phyloP scores from a whole-genome alignment of 2,113 vertebrate genomes.

The Rhombomys opimus region DNA sequence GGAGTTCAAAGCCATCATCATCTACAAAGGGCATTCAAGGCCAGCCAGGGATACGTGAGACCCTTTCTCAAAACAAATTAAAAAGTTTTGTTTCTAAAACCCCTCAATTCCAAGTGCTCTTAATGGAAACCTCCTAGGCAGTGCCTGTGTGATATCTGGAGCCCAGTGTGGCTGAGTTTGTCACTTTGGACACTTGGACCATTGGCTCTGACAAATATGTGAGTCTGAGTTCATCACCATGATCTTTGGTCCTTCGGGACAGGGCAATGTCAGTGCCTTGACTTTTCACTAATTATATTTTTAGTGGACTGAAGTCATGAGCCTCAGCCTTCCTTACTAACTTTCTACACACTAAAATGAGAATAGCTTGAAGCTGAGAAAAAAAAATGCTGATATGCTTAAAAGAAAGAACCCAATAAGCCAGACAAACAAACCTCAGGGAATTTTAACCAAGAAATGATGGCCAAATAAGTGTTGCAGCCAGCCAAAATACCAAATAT shows the following conservation, averaged over 20 bases:
- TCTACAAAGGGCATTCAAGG: not conserved
- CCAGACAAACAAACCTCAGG: conserved; percentile 83
- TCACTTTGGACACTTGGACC: not conserved
- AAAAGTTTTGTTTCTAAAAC: not conserved
- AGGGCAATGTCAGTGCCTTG: not conserved
- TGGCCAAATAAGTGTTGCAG: conserved; percentile 80
- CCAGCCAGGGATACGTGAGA: not conserved
- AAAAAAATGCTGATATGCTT: conserved; percentile 77
- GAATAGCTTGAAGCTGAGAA: conserved; percentile 71
- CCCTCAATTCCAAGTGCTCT: not conserved
- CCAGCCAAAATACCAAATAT: conserved; percentile 84
- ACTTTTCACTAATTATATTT: conserved; percentile 61
- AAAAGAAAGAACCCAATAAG: conserved; percentile 81
- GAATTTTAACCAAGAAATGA: conserved; percentile 76
- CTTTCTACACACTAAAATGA: conserved; percentile 79
- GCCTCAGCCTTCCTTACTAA: conserved; percentile 76
- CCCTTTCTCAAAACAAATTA: not conserved
- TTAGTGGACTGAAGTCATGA: conserved; percentile 72
- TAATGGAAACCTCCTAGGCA: not conserved
- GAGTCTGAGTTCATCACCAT: not conserved
- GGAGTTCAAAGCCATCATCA: not conserved
- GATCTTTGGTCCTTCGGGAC: not conserved
- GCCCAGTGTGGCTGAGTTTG: fast-evolving
- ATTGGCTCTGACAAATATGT: no score
- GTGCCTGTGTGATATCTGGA: not conserved